Conservation (phyloP, 2,797 vertebrate genomes). For the Hippopotamyrus pictus region DNA sequence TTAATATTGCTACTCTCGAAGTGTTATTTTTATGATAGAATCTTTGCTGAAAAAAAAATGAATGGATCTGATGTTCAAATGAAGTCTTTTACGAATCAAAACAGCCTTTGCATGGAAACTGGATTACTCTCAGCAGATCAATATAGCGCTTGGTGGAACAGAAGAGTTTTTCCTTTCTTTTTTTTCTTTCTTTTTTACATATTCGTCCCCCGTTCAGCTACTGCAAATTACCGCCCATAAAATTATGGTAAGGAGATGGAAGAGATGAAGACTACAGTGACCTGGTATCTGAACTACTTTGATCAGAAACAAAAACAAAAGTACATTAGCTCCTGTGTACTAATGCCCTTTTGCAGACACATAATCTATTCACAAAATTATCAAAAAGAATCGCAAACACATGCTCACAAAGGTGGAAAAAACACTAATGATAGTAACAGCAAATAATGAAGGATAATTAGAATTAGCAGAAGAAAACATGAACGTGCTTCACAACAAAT, state of each 20-base stretch:
- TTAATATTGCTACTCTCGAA: background rate
- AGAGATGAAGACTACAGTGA: background rate
- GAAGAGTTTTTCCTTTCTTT: background rate
- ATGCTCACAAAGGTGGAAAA: slow-evolving; percentile 10
- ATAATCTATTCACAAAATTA: slow-evolving; percentile 15
- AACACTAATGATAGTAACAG: slow-evolving; percentile 19
- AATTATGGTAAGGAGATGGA: background rate
- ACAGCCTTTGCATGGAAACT: background rate
- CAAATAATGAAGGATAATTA: slow-evolving; percentile 20
- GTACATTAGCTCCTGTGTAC: background rate
- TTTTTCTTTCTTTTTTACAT: background rate
- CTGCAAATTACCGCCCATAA: background rate
- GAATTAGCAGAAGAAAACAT: slow-evolving; percentile 18
- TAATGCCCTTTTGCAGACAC: slow-evolving; percentile 22
- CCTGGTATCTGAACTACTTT: background rate
- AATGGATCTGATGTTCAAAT: background rate
- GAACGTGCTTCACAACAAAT: background rate
- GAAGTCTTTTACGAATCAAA: background rate
- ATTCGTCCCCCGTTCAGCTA: background rate
- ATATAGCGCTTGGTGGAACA: background rate
- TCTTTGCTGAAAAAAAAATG: background rate
- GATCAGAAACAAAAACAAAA: slow-evolving; percentile 12
- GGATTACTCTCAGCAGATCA: background rate
- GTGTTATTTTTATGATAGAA: background rate
- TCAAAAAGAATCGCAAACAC: slow-evolving; percentile 9